A percentile compares a stretch with the other conserved stretches of the same genome.
Conservation (phyloP, 2,113 vertebrate species). For the Acrocephalus arundinaceus region DNA sequence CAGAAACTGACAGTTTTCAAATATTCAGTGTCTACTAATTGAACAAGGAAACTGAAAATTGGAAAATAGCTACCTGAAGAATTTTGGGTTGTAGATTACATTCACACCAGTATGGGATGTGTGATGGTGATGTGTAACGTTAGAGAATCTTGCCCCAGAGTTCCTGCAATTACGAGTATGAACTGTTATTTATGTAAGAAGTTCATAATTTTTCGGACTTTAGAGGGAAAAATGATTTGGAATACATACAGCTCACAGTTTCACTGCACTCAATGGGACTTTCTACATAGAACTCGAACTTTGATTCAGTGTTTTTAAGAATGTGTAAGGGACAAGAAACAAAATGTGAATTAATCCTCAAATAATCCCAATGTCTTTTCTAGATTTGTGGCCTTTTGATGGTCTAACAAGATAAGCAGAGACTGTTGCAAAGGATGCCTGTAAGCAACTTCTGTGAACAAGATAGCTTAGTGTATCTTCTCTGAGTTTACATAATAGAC, state of each 20-base stretch:
- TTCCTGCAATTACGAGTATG: background rate
- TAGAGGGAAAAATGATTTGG: background rate
- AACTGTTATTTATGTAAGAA: background rate
- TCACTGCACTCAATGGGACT: background rate
- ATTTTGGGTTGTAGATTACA: background rate
- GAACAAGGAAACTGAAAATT: background rate
- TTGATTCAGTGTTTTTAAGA: background rate
- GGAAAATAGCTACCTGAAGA: background rate
- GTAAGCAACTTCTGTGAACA: background rate
- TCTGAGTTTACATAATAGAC: background rate
- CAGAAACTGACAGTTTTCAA: background rate
- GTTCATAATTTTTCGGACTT: background rate
- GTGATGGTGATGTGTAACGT: fast-evolving
- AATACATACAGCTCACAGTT: background rate
- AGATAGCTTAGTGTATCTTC: background rate
- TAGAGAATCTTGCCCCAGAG: background rate
- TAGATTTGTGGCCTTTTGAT: background rate
- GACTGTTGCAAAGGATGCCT: background rate
- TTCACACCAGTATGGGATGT: background rate
- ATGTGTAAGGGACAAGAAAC: background rate
- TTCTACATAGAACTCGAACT: background rate
- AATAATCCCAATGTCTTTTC: background rate
- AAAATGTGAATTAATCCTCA: background rate
- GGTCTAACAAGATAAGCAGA: background rate
- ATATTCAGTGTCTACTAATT: background rate